A percentile compares a stretch with the other conserved stretches of the same genome.
Conservation (phyloP, 2,888 invertebrate genomes). For the Bruchidius siliquastri region DNA sequence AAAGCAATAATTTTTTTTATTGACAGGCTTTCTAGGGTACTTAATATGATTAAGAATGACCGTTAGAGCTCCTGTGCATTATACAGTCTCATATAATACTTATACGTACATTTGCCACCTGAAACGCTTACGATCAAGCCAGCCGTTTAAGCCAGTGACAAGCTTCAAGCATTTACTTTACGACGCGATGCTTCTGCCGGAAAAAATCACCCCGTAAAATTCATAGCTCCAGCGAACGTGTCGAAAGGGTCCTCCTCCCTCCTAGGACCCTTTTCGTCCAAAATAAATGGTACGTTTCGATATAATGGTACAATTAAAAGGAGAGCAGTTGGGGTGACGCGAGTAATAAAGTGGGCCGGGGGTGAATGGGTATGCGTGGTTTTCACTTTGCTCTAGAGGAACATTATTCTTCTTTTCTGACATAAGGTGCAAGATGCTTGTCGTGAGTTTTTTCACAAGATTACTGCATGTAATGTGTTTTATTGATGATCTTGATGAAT, state of each 20-base stretch:
- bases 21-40: too few relatives aligned
- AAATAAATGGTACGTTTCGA: slow-evolving; percentile 19
- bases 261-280: not conserved
- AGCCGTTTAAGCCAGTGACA: not conserved
- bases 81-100: too few relatives aligned
- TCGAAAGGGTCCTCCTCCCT: not conserved
- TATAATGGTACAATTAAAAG: slow-evolving; percentile 23
- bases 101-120: too few relatives aligned
- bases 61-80: too few relatives aligned
- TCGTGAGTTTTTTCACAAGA: not conserved
- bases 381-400: slow-evolving; percentile 4
- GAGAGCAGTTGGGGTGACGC: slow-evolving; percentile 7
- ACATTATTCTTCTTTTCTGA: not conserved
- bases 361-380: slow-evolving; percentile 14
- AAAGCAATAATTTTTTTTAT: too few relatives aligned
- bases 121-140: too few relatives aligned
- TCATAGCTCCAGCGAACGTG: not conserved
- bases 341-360: slow-evolving; percentile 10
- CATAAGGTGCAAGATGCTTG: not conserved
- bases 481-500: too few relatives aligned
- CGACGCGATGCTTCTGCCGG: not conserved
- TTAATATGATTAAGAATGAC: too few relatives aligned
- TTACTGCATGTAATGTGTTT: too few relatives aligned
- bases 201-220: not conserved
- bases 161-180: not conserved